Conservation (phyloP, 2,888 invertebrate genomes). For the Noctua comes region DNA sequence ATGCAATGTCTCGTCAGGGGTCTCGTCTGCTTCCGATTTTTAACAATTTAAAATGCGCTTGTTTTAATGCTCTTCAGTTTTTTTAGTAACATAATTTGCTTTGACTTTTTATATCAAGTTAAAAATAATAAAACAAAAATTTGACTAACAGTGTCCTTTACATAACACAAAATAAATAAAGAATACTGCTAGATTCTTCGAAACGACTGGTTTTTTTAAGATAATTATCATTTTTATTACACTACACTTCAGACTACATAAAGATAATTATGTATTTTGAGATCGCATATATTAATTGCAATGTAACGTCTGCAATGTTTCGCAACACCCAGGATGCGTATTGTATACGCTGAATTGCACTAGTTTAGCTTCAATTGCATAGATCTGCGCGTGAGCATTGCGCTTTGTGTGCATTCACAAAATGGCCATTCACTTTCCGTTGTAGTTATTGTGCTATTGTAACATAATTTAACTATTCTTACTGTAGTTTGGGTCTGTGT, state of each 20-base stretch:
- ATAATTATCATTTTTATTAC: background rate
- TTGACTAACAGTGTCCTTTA: background rate
- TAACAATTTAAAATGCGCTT: background rate
- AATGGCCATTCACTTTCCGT: slow-evolving; percentile 33
- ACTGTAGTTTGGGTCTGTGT: background rate
- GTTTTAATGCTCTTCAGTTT: background rate
- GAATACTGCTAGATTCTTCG: background rate
- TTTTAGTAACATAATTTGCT: background rate
- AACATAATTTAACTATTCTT: slow-evolving; percentile 25
- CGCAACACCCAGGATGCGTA: slow-evolving; percentile 18
- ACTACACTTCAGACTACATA: too few species aligned
- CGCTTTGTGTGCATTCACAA: slow-evolving; percentile 15
- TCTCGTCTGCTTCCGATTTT: background rate
- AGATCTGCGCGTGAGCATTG: slow-evolving; percentile 28
- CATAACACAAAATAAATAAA: background rate
- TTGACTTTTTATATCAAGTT: background rate
- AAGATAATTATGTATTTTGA: background rate
- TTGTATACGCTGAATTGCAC: slow-evolving; percentile 21
- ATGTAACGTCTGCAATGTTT: background rate
- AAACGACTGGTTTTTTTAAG: background rate
- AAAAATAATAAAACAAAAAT: background rate
- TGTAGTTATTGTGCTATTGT: slow-evolving; percentile 38
- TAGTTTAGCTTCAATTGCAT: slow-evolving; percentile 32
- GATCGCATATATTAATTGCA: background rate
- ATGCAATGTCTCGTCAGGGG: too few species aligned